Conservation (phyloP, 2,888 invertebrate species). For the Drosophila percnosoma region DNA sequence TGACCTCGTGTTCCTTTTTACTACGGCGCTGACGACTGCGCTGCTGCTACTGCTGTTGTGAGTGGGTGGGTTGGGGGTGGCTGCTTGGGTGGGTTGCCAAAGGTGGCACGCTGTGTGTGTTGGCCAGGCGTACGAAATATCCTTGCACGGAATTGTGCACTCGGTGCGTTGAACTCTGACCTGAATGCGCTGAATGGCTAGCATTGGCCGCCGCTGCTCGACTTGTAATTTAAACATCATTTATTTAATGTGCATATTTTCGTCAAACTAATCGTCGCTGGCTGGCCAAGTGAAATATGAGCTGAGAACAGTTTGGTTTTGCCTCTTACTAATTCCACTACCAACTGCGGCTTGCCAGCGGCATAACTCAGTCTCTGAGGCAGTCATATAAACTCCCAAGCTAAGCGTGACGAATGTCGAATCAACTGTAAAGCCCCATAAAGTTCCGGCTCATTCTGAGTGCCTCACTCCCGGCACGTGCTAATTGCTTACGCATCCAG, state of each 20-base stretch:
- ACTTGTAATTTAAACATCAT: slow-evolving; percentile 63
- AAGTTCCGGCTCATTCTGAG: slow-evolving; percentile 62
- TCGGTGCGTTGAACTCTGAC: slow-evolving; percentile 70
- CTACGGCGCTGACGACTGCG: slow-evolving; percentile 34
- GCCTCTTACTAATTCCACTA: slow-evolving; percentile 33
- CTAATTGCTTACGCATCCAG: slow-evolving; percentile 75
- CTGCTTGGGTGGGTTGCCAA: neutral
- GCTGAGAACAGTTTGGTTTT: slow-evolving; percentile 6
- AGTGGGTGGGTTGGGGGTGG: neutral
- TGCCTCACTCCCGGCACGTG: slow-evolving; percentile 65
- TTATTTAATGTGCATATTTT: slow-evolving; percentile 67
- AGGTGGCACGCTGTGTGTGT: slow-evolving; percentile 12
- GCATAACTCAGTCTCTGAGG: slow-evolving; percentile 29
- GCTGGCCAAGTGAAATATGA: slow-evolving; percentile 30
- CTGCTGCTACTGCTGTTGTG: neutral
- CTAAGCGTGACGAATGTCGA: slow-evolving; percentile 61
- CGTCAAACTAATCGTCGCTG: slow-evolving; percentile 62
- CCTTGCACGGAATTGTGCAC: slow-evolving; percentile 59
- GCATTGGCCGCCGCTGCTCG: slow-evolving; percentile 29
- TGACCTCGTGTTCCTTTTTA: slow-evolving; percentile 74
- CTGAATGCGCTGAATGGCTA: slow-evolving; percentile 50
- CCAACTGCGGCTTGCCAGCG: slow-evolving; percentile 5
- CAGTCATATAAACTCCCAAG: slow-evolving; percentile 22
- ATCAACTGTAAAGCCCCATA: slow-evolving; percentile 70
- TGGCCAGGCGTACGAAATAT: slow-evolving; percentile 59